A percentile compares a stretch with the other conserved stretches of the same genome.
phyloP scores from a whole-genome alignment of 23 tunicate species.

The Halocynthia roretzi region DNA sequence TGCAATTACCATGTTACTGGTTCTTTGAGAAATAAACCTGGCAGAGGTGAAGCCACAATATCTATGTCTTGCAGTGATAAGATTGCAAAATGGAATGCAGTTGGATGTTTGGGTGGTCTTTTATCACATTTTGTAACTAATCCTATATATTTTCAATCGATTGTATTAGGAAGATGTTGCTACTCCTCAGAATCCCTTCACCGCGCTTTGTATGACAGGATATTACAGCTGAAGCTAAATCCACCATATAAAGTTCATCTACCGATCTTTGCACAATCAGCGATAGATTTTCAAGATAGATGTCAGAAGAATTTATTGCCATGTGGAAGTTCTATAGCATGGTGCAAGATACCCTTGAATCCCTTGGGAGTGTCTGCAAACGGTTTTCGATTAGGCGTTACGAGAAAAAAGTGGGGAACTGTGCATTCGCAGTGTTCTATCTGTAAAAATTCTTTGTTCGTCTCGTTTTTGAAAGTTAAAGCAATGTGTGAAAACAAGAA shows the following conservation, averaged over 20 bases:
- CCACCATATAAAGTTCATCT: slow-evolving; percentile 11
- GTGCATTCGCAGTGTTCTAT: slow-evolving; percentile 27
- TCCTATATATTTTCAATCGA: slow-evolving; percentile 45
- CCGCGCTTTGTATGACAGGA: slow-evolving; percentile 42
- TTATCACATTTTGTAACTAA: slow-evolving; percentile 23
- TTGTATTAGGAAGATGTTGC: slow-evolving; percentile 24
- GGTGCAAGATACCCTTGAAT: slow-evolving; percentile 35
- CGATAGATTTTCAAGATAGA: slow-evolving; percentile 21
- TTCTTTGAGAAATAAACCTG: slow-evolving; percentile 63
- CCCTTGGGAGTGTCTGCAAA: slow-evolving; percentile 48
- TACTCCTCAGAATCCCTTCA: slow-evolving; percentile 11
- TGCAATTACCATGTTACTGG: slow-evolving; percentile 39
- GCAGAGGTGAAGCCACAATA: slow-evolving; percentile 60
- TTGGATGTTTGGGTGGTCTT: slow-evolving; percentile 71
- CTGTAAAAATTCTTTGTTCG: slow-evolving; percentile 32
- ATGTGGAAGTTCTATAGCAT: slow-evolving; percentile 62
- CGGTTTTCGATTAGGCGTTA: slow-evolving; percentile 59
- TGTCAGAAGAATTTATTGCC: slow-evolving; percentile 11
- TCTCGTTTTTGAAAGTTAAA: slow-evolving; percentile 9
- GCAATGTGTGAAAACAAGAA: background rate
- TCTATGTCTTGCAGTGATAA: slow-evolving; percentile 96
- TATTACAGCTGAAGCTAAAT: slow-evolving; percentile 5
- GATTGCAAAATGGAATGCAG: slow-evolving; percentile 67
- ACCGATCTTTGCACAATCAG: slow-evolving; percentile 5
- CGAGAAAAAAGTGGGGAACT: slow-evolving; percentile 16